Evolutionary conservation across 2,797 vertebrate species (phyloP).

Genomic region (Mycteria americana): DNA sequence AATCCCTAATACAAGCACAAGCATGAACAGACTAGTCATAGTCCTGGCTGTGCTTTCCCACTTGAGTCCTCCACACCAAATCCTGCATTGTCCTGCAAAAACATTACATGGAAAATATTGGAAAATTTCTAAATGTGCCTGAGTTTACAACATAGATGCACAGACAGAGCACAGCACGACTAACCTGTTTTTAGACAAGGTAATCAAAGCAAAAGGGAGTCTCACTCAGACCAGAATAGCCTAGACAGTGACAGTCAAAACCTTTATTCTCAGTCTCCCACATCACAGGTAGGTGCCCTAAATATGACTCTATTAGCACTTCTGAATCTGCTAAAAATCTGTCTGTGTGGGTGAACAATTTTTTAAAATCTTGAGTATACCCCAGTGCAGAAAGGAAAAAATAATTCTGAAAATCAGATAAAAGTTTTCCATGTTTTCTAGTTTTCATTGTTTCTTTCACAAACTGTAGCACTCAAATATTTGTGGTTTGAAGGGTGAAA

Average conservation of each 20-base stretch:
- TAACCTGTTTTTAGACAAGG: neutral
- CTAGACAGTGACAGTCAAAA: neutral
- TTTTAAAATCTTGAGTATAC: neutral
- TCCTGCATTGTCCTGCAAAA: neutral
- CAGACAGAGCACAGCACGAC: neutral
- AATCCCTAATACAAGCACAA: neutral
- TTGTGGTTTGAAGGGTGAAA: neutral
- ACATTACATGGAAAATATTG: neutral
- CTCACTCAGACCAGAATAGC: neutral
- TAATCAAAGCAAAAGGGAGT: neutral
- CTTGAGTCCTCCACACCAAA: neutral
- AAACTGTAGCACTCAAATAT: neutral
- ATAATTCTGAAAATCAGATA: neutral
- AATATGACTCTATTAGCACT: neutral
- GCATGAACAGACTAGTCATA: neutral
- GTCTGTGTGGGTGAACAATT: neutral
- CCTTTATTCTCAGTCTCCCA: neutral
- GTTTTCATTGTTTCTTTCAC: neutral
- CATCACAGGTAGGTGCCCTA: neutral
- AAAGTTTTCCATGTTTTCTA: neutral
- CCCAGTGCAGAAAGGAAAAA: neutral
- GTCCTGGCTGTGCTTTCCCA: neutral
- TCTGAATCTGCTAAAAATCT: neutral
- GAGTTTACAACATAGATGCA: neutral
- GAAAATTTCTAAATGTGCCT: neutral